A percentile compares a stretch with the other conserved stretches of the same genome.
phyloP scores from a whole-genome alignment of 2,888 invertebrate species.

The Troides aeacus region DNA sequence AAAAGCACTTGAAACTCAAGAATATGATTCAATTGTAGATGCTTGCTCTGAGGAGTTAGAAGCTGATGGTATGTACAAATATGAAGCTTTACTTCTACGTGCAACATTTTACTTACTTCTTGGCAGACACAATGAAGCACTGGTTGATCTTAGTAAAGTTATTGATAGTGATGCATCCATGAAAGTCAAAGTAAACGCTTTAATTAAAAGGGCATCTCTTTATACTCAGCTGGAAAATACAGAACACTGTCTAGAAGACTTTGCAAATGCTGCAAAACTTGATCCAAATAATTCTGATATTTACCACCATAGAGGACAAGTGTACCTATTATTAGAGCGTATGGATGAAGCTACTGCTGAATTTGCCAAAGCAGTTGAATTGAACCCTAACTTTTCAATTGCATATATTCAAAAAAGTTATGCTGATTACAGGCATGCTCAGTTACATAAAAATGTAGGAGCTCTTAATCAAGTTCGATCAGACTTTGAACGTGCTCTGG shows the following conservation, averaged over 20 bases:
- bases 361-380: conserved; percentile 89
- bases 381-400: conserved; percentile 91
- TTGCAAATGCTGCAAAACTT: conserved; percentile 86
- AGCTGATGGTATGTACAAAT: conserved; percentile 81
- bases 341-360: conserved; percentile 90
- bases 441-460: conserved; percentile 80
- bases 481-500: conserved; percentile 87
- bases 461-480: conserved; percentile 83
- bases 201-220: conserved; percentile 93
- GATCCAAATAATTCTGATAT: conserved; percentile 92
- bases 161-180: conserved; percentile 82
- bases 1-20: conserved; percentile 83
- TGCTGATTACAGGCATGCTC: conserved; percentile 88
- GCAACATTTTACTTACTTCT: conserved; percentile 91
- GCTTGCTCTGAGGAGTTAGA: conserved; percentile 90
- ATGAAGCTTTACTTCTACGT: conserved; percentile 88
- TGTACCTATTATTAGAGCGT: conserved; percentile 89
- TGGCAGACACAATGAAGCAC: conserved; percentile 86
- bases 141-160: conserved; percentile 85
- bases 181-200: conserved; percentile 88
- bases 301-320: conserved; percentile 95
- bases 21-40: conserved; percentile 88
- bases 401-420: conserved; percentile 95
- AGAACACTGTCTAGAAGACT: conserved; percentile 88
- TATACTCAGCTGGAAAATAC: conserved; percentile 88